These are phyloP conservation scores for Leguminivora glycinivorella DNA, from an alignment of 1,140 invertebrate genomes.

Conservation along the genomic window DNA sequence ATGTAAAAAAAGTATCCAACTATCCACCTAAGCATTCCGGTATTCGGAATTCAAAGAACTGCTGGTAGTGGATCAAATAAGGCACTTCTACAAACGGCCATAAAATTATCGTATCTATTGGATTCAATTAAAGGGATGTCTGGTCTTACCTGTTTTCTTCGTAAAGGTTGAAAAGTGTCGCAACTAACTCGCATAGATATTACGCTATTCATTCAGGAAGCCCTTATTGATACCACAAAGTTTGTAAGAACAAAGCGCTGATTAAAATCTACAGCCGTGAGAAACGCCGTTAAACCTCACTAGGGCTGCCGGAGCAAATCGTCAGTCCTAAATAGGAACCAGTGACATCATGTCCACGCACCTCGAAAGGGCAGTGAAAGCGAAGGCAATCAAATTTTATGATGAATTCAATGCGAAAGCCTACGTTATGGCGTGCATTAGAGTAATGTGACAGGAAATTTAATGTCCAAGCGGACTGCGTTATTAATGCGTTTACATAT, in stretches of 20 bases:
- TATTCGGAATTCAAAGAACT: background rate
- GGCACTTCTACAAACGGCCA: background rate
- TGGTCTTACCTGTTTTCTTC: background rate
- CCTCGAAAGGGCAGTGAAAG: conserved; percentile 58
- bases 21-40: background rate
- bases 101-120: too few species aligned
- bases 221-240: conserved; percentile 25
- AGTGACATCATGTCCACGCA: conserved; percentile 46
- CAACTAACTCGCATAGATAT: background rate
- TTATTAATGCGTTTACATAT: conserved; percentile 4
- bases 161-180: background rate
- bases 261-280: conserved; percentile 26
- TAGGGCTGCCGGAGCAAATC: conserved; percentile 40
- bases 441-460: conserved; percentile 1
- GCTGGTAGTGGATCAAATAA: background rate
- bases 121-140: too few species aligned
- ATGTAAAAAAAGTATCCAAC: background rate
- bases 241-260: conserved; percentile 14
- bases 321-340: conserved; percentile 51
- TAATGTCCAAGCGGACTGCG: background rate
- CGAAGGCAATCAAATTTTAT: conserved; percentile 51
- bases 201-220: background rate
- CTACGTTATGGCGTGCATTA: background rate
- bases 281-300: conserved; percentile 27
- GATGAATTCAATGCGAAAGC: conserved; percentile 56